A percentile compares a stretch with the other conserved stretches of the same genome.
phyloP scores from a whole-genome alignment of 2,888 invertebrate genomes.

The Eilema caniola region DNA sequence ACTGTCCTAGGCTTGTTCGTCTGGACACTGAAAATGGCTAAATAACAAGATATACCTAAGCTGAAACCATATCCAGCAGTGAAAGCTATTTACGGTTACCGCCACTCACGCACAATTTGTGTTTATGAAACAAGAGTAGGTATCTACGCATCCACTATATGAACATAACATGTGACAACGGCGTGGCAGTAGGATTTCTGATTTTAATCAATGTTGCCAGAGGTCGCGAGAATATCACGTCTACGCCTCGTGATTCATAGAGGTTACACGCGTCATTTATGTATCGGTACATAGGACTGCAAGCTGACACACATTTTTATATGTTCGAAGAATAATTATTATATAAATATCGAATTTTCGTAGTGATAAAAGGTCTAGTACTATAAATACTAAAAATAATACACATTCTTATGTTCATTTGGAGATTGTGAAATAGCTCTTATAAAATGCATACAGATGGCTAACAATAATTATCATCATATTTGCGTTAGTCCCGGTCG shows the following conservation, averaged over 20 bases:
- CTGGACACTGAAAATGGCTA: too few species aligned
- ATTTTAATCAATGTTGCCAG: conserved; percentile 1
- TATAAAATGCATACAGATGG: too few species aligned
- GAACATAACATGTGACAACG: background rate
- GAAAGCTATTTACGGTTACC: background rate
- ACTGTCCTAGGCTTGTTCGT: too few species aligned
- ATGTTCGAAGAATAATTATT: background rate
- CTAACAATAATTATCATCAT: too few species aligned
- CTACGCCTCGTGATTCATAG: conserved; percentile 8
- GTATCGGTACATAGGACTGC: background rate
- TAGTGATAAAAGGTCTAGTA: background rate
- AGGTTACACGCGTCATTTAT: conserved; percentile 3
- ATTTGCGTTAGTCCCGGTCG: too few species aligned
- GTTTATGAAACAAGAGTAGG: background rate
- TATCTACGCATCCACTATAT: background rate
- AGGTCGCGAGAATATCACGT: background rate
- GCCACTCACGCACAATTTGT: background rate
- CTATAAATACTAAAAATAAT: too few species aligned
- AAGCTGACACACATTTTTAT: background rate
- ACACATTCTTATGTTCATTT: too few species aligned
- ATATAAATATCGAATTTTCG: background rate
- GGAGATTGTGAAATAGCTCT: too few species aligned
- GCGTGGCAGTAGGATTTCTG: conserved; percentile 4
- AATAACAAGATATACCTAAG: too few species aligned
- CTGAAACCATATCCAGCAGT: too few species aligned